Evolutionary conservation across 2,888 invertebrate species (phyloP).

Genomic region (Eupithecia subfuscata): DNA sequence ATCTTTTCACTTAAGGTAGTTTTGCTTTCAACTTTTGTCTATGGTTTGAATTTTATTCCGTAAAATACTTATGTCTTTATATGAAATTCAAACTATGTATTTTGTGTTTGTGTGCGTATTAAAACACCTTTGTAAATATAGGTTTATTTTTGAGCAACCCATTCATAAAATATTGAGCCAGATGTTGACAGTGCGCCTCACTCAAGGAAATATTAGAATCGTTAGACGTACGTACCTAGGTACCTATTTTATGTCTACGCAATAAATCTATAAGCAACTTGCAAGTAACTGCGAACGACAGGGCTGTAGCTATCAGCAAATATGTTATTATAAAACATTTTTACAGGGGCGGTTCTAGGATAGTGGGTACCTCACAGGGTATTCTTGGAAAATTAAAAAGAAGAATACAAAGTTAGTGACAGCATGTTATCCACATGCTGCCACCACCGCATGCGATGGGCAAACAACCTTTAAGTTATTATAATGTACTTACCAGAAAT

Average conservation of each 20-base stretch:
- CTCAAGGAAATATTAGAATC: slow-evolving; percentile 4
- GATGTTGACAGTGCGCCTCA: background rate
- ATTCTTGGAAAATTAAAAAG: background rate
- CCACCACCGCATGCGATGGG: background rate
- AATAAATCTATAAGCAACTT: background rate
- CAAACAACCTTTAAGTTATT: background rate
- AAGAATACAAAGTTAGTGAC: too few species aligned
- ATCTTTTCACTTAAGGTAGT: background rate
- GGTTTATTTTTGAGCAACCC: background rate
- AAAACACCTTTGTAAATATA: background rate
- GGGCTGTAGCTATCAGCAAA: slow-evolving; percentile 5
- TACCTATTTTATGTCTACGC: background rate
- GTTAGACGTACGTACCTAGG: background rate
- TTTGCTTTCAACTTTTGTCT: background rate
- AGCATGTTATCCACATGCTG: too few species aligned
- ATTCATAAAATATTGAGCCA: background rate
- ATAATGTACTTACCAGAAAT: too few species aligned
- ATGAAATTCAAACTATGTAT: background rate
- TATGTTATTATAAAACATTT: slow-evolving; percentile 12
- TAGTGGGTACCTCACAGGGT: background rate
- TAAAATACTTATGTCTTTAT: background rate
- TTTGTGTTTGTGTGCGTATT: background rate
- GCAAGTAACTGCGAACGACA: slow-evolving; percentile 6
- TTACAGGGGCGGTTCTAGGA: slow-evolving; percentile 7
- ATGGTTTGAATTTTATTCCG: background rate